phyloP scores from a whole-genome alignment of 2,888 invertebrate species.

The Notodonta dromedarius region DNA sequence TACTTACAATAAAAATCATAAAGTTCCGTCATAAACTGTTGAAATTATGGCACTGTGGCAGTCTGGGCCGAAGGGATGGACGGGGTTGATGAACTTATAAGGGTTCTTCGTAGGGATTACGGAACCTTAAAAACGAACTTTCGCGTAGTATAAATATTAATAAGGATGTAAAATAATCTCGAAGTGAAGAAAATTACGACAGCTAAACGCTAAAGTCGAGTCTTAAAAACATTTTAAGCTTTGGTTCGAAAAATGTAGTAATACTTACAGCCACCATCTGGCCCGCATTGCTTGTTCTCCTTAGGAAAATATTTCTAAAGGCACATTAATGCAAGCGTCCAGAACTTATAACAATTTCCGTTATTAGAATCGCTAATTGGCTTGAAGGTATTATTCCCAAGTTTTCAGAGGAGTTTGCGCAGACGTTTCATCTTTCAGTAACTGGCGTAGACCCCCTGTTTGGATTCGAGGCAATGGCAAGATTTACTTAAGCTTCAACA shows the following conservation, averaged over 20 bases:
- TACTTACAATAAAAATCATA: too few species aligned
- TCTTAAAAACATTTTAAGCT: conserved; percentile 1
- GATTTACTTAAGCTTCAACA: conserved; percentile 43
- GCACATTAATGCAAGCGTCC: conserved; percentile 23
- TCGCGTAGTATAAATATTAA: neutral
- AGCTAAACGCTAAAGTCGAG: neutral
- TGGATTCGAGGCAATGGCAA: conserved; percentile 32
- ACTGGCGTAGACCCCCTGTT: conserved; percentile 39
- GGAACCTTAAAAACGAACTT: too few species aligned
- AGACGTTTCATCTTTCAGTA: conserved; percentile 39
- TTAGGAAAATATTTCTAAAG: conserved; percentile 18
- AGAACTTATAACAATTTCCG: conserved; percentile 31
- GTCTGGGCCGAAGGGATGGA: too few species aligned
- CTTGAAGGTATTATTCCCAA: conserved; percentile 44
- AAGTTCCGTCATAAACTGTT: too few species aligned
- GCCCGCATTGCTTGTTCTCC: conserved; percentile 10
- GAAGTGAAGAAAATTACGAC: neutral
- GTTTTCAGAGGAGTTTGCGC: conserved; percentile 37
- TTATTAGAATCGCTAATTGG: conserved; percentile 50
- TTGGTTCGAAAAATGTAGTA: conserved; percentile 13
- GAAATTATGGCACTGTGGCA: too few species aligned
- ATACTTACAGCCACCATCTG: conserved; percentile 16
- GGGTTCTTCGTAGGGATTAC: too few species aligned
- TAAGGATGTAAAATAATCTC: neutral
- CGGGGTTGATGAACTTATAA: too few species aligned